Base-by-base conservation (phyloP, 2,797 vertebrate species). In the Myotis findleyi region DNA sequence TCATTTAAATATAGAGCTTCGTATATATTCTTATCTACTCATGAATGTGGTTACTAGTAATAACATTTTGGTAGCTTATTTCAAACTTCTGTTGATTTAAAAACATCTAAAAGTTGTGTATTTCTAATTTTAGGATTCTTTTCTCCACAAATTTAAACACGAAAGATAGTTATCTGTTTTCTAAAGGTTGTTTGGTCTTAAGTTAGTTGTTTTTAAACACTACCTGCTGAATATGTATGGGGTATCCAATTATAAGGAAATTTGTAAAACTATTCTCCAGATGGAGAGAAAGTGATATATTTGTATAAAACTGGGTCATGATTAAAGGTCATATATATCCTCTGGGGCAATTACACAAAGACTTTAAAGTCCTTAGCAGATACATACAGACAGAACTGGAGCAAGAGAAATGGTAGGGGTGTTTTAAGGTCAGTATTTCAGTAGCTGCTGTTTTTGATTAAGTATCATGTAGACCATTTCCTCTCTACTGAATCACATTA, bases 341-440 rank as follows among this genome's bases (percentile, higher is more conserved):
- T 64, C 44, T 90, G 21, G 10, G 30, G 12, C 72, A 72, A 68
- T 38, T 75, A 47, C n/a, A 66, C 13, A 71, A 66, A 62, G 12
- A 20, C 25, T 27, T 76, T 41, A 80, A 59, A 51, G 18, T 95
- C 25, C 55, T 71, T 77, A 84, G 62, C 30, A 88, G 68, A 80
- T 17, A 81, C 7, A 59, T 76, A 88, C 13, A 69, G 27, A 64
- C n/a, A 72, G 20, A 95, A 89, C 4, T 69, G 25, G 27, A 90
- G 4, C 59, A 73, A 93, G 33, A 86, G 7, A 95, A 75, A 82
- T n/a, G 71, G 20, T 64, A 80, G 69, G 77, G 73, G 84, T 95
- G 75, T 91, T 97, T 96, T 96, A 95, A 96, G 92, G 91, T 95
- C 81, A 90, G 81, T 64, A 41, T 95, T 95, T 96, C 93, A 91